phyloP scores from a whole-genome alignment of 2,797 vertebrate genomes.

The Sitta carolinensis region DNA sequence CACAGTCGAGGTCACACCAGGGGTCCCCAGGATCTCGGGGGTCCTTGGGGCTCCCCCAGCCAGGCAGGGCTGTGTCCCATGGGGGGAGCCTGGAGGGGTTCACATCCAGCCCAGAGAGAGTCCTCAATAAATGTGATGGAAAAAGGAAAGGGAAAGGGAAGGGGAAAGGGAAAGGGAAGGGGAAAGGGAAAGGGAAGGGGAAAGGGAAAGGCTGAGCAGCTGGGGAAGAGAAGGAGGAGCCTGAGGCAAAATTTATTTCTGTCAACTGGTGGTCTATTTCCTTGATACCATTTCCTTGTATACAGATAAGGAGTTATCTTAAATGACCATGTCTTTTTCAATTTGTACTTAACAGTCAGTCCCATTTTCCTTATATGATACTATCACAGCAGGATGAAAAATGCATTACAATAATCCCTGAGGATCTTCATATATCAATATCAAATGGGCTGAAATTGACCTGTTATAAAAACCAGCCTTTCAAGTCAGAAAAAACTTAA shows the following conservation, averaged over 20 bases:
- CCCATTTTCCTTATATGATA: slow-evolving; percentile 82
- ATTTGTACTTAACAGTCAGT: slow-evolving; percentile 87
- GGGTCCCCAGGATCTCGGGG: fast-evolving
- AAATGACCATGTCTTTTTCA: slow-evolving; percentile 95
- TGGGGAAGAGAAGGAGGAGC: slow-evolving; percentile 47
- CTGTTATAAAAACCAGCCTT: slow-evolving; percentile 78
- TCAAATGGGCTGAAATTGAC: slow-evolving; percentile 82
- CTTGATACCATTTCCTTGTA: slow-evolving; percentile 81
- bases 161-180: not conserved
- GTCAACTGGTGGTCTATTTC: slow-evolving; percentile 81
- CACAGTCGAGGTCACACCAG: fast-evolving
- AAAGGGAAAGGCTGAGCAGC: not conserved
- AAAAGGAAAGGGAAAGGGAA: not conserved
- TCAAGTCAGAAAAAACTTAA: slow-evolving; percentile 65
- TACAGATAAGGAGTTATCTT: slow-evolving; percentile 95
- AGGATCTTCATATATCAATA: slow-evolving; percentile 85
- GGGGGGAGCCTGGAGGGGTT: not conserved
- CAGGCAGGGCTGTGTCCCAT: not conserved
- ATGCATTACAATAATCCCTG: slow-evolving; percentile 82
- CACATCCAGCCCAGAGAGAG: not conserved
- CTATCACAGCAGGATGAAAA: slow-evolving; percentile 82
- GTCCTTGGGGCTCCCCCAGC: fast-evolving
- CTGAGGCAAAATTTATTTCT: slow-evolving; percentile 77
- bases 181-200: not conserved
- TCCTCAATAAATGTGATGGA: not conserved